Evolutionary conservation across 2,797 vertebrate species (phyloP), one percentile per base, ranked within the genome.

Genomic region (Euphonia xanthogaster): DNA sequence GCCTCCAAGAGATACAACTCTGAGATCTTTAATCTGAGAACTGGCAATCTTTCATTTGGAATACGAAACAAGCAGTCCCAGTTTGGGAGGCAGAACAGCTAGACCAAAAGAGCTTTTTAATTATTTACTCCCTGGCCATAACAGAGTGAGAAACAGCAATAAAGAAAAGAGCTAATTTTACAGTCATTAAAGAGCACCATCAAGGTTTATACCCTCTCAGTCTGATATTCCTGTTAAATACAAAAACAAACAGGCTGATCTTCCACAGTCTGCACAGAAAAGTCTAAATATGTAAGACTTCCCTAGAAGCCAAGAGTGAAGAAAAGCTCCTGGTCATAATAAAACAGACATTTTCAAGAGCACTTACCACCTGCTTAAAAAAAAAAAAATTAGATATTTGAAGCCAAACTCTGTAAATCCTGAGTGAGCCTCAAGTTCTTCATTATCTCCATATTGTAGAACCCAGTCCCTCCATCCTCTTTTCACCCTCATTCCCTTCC

Each of bases 101-200:
- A 91, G 48, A 93, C 37, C 58, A 40, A 89, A 94, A 92, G 57
- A 1, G 30, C 70, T 78, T 79, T 81, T 94, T 44, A 94, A 89
- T 92, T 89, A 93, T 94, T 94, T 88, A 73, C 19, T 93, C 35
- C 51, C 81, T 74, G 77, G 71, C 33, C 55, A 5, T 65, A 92
- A 57, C 12, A 31, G 61, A 50, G 74, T 42, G 44, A 90, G 71
- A 77, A 92, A 90, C 9, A 86, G 79, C 55, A 95, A 93, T 86
- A 95, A 90, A 95, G 89, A 74, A 85, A 85, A 85, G 48, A 94
- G 63, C 68, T 93, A 89, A 93, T 92, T 93, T 96, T 85, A 55
- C 48, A 92, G 77, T 60, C 71, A 74, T 93, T 87, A 92, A 71
- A 82, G 71, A 90, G 58, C 57, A 92, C 48, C 10, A 0, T 55